phyloP scores from a whole-genome alignment of 2,797 vertebrate genomes.

The Lithobates pipiens region DNA sequence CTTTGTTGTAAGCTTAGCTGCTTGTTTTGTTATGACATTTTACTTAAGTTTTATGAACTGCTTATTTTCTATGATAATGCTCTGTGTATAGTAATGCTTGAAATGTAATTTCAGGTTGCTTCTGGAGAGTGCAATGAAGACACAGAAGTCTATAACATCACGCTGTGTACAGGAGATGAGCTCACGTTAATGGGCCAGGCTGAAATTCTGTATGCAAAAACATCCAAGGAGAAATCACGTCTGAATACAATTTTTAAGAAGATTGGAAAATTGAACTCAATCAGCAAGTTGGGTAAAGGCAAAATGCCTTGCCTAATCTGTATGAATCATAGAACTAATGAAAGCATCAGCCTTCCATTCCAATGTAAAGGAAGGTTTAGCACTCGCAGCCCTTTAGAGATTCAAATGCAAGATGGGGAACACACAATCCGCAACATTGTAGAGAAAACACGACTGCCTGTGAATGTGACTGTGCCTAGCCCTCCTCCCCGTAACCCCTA shows the following conservation, averaged over 20 bases:
- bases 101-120: slow-evolving; percentile 83
- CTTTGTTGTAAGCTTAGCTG: background rate
- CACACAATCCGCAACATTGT: slow-evolving; percentile 97
- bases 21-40: background rate
- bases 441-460: slow-evolving; percentile 94
- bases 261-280: slow-evolving; percentile 95
- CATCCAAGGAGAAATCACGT: slow-evolving; percentile 92
- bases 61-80: background rate
- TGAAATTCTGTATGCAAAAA: slow-evolving; percentile 97
- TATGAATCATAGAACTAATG: slow-evolving; percentile 99
- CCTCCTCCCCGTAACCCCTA: slow-evolving; percentile 93
- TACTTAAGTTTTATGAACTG: background rate
- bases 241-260: slow-evolving; percentile 98
- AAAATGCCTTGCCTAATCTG: slow-evolving; percentile 99
- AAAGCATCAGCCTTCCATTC: slow-evolving; percentile 98
- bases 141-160: slow-evolving; percentile 97
- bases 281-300: slow-evolving; percentile 90
- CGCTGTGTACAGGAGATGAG: slow-evolving; percentile 94
- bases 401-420: slow-evolving; percentile 98
- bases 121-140: slow-evolving; percentile 98
- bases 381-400: slow-evolving; percentile 93
- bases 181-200: slow-evolving; percentile 98
- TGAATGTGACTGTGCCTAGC: slow-evolving; percentile 92
- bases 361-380: slow-evolving; percentile 97
- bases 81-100: slow-evolving; percentile 1